These are phyloP conservation scores for Sibirionetta formosa DNA, from an alignment of 2,797 vertebrate species.

Conservation along the genomic window DNA sequence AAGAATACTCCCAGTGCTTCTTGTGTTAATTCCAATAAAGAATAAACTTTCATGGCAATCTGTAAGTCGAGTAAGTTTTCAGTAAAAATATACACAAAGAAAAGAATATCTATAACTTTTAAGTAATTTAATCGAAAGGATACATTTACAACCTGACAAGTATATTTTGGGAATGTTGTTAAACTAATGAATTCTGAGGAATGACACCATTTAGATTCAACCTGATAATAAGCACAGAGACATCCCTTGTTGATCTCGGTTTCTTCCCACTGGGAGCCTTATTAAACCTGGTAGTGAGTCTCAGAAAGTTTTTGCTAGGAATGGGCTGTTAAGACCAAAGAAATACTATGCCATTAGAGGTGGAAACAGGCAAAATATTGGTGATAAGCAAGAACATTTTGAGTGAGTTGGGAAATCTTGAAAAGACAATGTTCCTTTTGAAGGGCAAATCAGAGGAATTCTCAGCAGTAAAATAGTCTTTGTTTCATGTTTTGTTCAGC, in stretches of 20 bases:
- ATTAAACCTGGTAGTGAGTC: slow-evolving; percentile 57
- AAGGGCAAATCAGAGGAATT: slow-evolving; percentile 37
- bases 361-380: slow-evolving; percentile 32
- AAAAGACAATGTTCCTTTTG: slow-evolving; percentile 35
- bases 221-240: slow-evolving; percentile 67
- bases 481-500: slow-evolving; percentile 34
- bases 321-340: slow-evolving; percentile 59
- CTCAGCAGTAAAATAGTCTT: background rate
- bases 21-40: slow-evolving; percentile 60
- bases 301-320: slow-evolving; percentile 65
- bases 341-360: slow-evolving; percentile 21
- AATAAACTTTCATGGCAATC: slow-evolving; percentile 49
- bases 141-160: slow-evolving; percentile 56
- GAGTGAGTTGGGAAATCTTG: slow-evolving; percentile 26
- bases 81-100: slow-evolving; percentile 41
- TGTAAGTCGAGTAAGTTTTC: slow-evolving; percentile 16
- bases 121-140: slow-evolving; percentile 51
- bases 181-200: slow-evolving; percentile 75
- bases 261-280: slow-evolving; percentile 70
- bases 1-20: slow-evolving; percentile 58
- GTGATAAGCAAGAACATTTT: slow-evolving; percentile 34
- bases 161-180: slow-evolving; percentile 70
- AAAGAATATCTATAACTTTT: slow-evolving; percentile 58
- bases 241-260: slow-evolving; percentile 69
- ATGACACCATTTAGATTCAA: slow-evolving; percentile 64